phyloP scores from a whole-genome alignment of 2,888 invertebrate genomes.

The Nymphalis polychloros region DNA sequence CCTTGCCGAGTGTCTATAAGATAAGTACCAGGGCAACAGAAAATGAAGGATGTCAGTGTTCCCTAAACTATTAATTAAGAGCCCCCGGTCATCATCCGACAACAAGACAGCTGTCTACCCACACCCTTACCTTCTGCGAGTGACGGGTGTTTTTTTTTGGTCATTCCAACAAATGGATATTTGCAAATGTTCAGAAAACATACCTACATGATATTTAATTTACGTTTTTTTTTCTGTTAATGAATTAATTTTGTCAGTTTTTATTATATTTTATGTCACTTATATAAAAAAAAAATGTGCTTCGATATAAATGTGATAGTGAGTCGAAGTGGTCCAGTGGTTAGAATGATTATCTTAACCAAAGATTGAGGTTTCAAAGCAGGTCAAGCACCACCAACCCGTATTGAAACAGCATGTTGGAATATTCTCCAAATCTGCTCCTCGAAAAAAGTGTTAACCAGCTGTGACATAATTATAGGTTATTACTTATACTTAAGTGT shows the following conservation, averaged over 20 bases:
- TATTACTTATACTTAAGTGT: too few species aligned
- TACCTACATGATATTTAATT: neutral
- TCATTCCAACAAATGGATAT: constrained; percentile 36
- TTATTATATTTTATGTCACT: neutral
- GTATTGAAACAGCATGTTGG: too few species aligned
- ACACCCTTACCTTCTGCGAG: constrained; percentile 47
- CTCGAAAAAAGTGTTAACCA: too few species aligned
- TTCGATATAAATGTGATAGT: neutral
- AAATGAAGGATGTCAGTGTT: constrained; percentile 49
- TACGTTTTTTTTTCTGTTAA: neutral
- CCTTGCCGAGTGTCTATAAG: neutral
- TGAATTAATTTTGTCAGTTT: neutral
- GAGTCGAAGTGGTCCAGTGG: too few species aligned
- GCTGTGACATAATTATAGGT: too few species aligned
- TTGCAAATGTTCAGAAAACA: constrained; percentile 24
- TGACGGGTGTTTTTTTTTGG: constrained; percentile 59
- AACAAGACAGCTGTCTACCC: constrained; percentile 69
- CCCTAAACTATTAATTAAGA: constrained; percentile 73
- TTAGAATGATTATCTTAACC: too few species aligned
- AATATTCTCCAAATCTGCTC: too few species aligned
- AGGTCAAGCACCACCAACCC: too few species aligned
- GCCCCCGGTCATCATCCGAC: constrained; percentile 66
- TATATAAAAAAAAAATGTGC: too few species aligned
- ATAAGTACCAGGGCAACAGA: constrained; percentile 16
- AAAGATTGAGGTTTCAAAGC: too few species aligned